These are phyloP conservation scores for Semaprochilodus insignis DNA, from an alignment of 2,797 vertebrate genomes.

Conservation along the genomic window DNA sequence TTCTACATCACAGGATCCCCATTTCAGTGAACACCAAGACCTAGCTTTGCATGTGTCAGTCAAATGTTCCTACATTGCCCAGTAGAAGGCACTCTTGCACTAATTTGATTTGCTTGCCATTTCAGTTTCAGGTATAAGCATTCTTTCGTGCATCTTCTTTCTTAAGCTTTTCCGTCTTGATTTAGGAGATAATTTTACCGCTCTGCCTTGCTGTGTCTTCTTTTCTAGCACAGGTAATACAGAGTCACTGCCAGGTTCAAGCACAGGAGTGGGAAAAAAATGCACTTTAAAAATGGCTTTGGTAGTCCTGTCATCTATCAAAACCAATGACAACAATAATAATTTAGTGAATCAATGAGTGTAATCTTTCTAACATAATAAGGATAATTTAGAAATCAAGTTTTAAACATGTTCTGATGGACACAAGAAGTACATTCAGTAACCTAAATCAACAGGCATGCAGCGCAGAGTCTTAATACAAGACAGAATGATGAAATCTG, in stretches of 20 bases:
- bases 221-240: conserved; percentile 3
- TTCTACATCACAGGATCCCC: not conserved
- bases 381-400: not conserved
- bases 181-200: not conserved
- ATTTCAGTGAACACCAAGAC: not conserved
- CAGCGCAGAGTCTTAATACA: not conserved
- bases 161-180: not conserved
- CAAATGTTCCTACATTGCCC: conserved; percentile 45
- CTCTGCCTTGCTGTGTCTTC: not conserved
- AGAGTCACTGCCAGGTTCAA: not conserved
- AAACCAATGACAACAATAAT: not conserved
- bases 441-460: too few relatives aligned
- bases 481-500: not conserved
- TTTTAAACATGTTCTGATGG: not conserved
- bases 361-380: not conserved
- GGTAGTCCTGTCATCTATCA: too few relatives aligned
- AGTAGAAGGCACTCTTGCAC: conserved; percentile 73
- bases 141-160: not conserved
- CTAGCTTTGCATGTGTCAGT: not conserved
- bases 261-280: not conserved
- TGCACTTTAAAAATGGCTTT: not conserved
- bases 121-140: conserved; percentile 32
- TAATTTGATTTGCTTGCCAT: conserved; percentile 35
- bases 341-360: too few relatives aligned
- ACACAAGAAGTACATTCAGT: not conserved